These are phyloP conservation scores for Caenorhabditis inopinata DNA, from an alignment of 1,140 invertebrate species.

Conservation along the genomic window DNA sequence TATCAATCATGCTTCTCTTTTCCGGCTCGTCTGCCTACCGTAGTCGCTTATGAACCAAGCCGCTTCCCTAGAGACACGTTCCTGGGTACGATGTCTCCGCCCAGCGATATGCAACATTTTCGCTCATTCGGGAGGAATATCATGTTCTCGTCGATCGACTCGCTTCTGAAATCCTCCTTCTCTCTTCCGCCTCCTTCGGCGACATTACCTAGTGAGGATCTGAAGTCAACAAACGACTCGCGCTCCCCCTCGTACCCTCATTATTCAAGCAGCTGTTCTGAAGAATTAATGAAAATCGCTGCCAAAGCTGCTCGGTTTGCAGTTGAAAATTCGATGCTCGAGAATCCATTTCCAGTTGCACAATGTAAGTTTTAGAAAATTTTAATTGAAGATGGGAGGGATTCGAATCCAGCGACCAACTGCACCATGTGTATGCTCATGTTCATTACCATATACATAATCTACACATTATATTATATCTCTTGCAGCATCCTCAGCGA, in stretches of 20 bases:
- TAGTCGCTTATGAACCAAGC: slow-evolving; percentile 28
- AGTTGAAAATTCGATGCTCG: not conserved
- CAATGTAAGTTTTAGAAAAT: not conserved
- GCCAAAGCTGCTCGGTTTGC: not conserved
- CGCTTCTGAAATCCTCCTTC: not conserved
- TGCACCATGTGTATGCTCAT: no score
- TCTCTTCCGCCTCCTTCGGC: not conserved
- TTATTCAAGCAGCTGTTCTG: not conserved
- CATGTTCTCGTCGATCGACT: slow-evolving; percentile 18
- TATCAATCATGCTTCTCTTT: slow-evolving; percentile 12
- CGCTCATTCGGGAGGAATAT: not conserved
- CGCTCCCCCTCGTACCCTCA: not conserved
- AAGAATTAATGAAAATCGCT: slow-evolving; percentile 14
- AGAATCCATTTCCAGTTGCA: not conserved
- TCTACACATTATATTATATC: no score
- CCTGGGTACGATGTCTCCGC: not conserved
- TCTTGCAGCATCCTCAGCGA: not conserved
- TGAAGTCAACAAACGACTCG: not conserved
- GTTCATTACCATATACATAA: no score
- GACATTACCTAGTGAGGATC: not conserved
- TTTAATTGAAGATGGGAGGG: slow-evolving; percentile 45
- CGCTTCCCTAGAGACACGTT: not conserved
- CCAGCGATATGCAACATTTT: slow-evolving; percentile 7
- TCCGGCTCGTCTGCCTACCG: not conserved
- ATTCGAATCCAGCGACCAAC: no score